A percentile compares a stretch with the other conserved stretches of the same genome.
phyloP scores from a whole-genome alignment of 2,113 vertebrate genomes.

The Phalacrocorax aristotelis region DNA sequence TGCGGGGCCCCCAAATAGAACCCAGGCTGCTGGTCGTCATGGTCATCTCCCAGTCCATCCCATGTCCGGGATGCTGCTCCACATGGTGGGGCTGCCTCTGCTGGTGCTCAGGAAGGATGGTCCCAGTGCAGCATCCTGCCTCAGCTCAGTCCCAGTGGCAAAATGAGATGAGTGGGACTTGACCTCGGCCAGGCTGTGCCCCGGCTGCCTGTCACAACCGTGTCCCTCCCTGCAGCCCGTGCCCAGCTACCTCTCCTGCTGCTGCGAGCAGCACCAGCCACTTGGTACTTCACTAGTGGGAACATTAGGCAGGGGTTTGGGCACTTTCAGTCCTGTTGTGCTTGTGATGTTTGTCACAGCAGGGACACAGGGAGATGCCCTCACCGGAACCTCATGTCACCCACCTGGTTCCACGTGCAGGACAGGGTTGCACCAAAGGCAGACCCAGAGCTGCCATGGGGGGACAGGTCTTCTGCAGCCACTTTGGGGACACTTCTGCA shows the following conservation, averaged over 20 bases:
- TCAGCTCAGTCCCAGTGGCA: background rate
- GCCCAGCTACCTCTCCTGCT: background rate
- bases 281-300: background rate
- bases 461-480: background rate
- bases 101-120: background rate
- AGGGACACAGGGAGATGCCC: rapidly evolving
- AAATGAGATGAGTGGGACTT: background rate
- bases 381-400: background rate
- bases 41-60: background rate
- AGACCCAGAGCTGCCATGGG: background rate
- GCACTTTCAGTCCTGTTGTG: background rate
- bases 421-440: background rate
- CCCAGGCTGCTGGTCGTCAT: background rate
- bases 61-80: rapidly evolving
- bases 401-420: rapidly evolving
- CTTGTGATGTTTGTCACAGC: background rate
- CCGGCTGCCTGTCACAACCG: background rate
- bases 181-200: background rate
- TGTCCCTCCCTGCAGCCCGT: too few relatives aligned
- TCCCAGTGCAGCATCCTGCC: background rate
- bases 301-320: rapidly evolving
- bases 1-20: background rate
- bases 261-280: background rate
- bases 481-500: background rate
- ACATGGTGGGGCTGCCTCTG: background rate